Base-by-base conservation (phyloP, 2,113 vertebrate species). In the Drymodes brunneopygia region DNA sequence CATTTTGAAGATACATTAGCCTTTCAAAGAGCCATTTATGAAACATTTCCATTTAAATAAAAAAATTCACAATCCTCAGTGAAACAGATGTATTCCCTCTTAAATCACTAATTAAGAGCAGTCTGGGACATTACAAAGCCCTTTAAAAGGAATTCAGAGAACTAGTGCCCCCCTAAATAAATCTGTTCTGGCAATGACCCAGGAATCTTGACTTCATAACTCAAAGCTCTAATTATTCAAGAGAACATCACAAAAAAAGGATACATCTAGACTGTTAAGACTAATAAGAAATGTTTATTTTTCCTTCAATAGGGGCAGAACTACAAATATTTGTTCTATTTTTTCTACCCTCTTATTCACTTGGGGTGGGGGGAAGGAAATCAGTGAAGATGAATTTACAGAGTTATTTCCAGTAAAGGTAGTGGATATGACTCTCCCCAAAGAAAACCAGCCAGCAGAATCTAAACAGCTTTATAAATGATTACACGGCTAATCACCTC, bases 21-120 rank as follows among this genome's bases (percentile, higher is more conserved):
- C 61, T 65, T 91, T 81, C 78, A 86, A 96, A 94, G 45, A 88
- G 44, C 16, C 93, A 61, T 96, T 94, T 92, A 93, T 86, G 95
- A 86, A 71, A 84, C 31, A 90, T 81, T 90, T 58, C 66, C 35
- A 81, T 79, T 91, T 72, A 65, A 97, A 95, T 95, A 97, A 96
- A 93, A 91, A 83, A 92, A 88, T 96, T 91, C 79, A 90, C 93
- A 96, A 48, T 95, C 81, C 72, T 95, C 80, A 58, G 36, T 90
- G 79, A 96, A 96, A 96, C 81, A 97, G 82, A 96, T 96, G 81
- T 86, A 75, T 72, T 85, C 48, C 23, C 47, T 86, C 81, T 81
- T 88, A 95, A 97, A 96, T 96, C 82, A 94, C 74, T 96, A 96
- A 97, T 96, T 96, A 97, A 97, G 74, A 94, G 89, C 80, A 88